Base-by-base conservation (phyloP, 2,888 invertebrate species). In the Xestia c-nigrum region DNA sequence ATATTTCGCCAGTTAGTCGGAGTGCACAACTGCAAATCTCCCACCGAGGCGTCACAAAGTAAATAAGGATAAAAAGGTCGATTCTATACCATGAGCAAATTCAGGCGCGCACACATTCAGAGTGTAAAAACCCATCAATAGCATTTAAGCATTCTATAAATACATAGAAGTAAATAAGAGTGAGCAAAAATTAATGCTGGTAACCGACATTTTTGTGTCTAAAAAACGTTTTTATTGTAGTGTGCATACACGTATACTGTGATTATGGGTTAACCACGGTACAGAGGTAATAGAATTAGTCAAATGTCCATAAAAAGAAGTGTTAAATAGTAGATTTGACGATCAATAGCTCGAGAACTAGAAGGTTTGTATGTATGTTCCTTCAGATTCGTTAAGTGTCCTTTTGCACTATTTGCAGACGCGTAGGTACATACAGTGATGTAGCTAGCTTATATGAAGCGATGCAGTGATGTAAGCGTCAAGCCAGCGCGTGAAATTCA, bases 1-100 rank as follows among this genome's bases (percentile, higher is more conserved):
- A 83, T 83, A 78, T 78, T 81, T 74, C 21, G 31, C 38, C 59
- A 52, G 73, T 64, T 74, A 77, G 46, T 63, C 64, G 46, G 61
- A 65, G 55, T 80, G 68, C 73, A 76, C 63, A 74, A 70, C 67
- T 75, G 76, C 76, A 80, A 47, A 66, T 67, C 57, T 78, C 19
- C 2, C 10, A 57, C 4, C 0, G 12, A 52, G 59, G 7, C n/a
- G 12, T 5, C 16, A 64, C 31, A 31, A 9, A 57, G 9, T 63
- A 65, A 14, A 38, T 47, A 19, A n/a, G 1, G 7, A 16, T 40
- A 69, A 43, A n/a, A 67, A 79, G 61, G 43, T 16, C 0, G 7
- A 14, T 5, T 59, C 0, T 21, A 24, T 2, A 38, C 5, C 19
- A 46, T 6, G 16, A 52, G 0, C 19, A n/a, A 50, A 40, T n/a